Evolutionary conservation across 2,797 vertebrate genomes (phyloP), one percentile per base, ranked within the genome.

Genomic region (Pristis pectinata): DNA sequence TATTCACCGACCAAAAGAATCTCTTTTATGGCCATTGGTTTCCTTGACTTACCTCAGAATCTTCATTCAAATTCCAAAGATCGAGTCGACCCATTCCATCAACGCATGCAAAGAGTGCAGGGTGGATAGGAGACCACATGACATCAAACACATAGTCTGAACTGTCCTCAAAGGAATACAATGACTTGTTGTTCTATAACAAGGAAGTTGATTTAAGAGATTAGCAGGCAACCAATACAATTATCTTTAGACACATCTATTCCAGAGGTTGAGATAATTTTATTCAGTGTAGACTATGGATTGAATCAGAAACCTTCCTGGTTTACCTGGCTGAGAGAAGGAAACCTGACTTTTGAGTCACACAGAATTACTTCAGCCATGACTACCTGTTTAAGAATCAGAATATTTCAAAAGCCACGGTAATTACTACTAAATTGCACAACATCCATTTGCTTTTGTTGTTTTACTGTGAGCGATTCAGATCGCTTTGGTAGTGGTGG

Each of bases 111-210:
- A 99, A 99, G 94, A 99, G 97, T 95, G 98, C 97, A 37, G 98
- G 99, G 96, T 99, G 98, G 94, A 97, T 98, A 10, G 99, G 98
- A 95, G 99, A 99, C 98, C 99, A 99, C 99, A 99, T 99, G 95
- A 99, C 98, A 95, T 99, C 98, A 95, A 99, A 99, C 93, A 99
- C 99, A 49, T 99, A 99, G 96, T 99, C 99, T 0, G 98, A 98
- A 96, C 98, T 99, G 96, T 99, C 99, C 96, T 99, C 99, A 96
- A 99, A 99, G 0, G 99, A 99, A 96, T 99, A 99, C 83, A 99
- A 97, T 61, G 98, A 98, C 96, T 98, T 99, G 96, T 99, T 99
- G 96, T 98, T 99, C 99, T 99, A 96, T 53, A 95, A 95, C 96
- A 96, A 94, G 95, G 6, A 59, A 22, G n/a, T 8, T 27, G n/a